phyloP scores from a whole-genome alignment of 2,888 invertebrate genomes.

The Agriotes lineatus region DNA sequence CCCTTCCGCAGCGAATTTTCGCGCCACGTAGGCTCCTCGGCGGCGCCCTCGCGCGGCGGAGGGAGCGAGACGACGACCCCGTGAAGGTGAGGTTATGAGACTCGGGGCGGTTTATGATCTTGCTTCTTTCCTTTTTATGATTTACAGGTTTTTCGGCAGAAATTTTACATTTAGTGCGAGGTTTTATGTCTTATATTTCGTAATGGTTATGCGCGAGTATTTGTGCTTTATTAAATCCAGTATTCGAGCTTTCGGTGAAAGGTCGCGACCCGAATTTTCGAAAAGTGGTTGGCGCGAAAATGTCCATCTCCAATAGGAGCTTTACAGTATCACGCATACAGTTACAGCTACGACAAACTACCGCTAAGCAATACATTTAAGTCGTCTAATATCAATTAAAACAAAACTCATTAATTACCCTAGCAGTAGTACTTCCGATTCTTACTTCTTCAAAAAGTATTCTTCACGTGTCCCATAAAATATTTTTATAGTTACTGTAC shows the following conservation, averaged over 20 bases:
- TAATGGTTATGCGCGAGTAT: conserved; percentile 29
- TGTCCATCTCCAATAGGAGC: no score
- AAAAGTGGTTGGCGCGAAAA: no score
- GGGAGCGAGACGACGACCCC: conserved; percentile 13
- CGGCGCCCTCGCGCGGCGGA: not conserved
- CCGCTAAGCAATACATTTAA: no score
- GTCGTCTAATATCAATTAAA: no score
- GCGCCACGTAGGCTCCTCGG: conserved; percentile 9
- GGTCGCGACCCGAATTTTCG: no score
- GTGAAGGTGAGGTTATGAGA: conserved; percentile 23
- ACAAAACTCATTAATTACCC: no score
- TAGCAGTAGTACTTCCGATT: no score
- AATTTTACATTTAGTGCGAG: conserved; percentile 30
- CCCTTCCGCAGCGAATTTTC: conserved; percentile 33
- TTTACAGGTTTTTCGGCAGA: conserved; percentile 34
- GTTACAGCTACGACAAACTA: no score
- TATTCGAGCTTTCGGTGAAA: not conserved
- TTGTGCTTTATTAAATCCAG: conserved; percentile 28
- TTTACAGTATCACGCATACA: no score
- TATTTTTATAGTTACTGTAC: no score
- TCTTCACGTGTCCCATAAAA: no score
- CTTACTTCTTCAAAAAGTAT: no score
- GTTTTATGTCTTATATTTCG: conserved; percentile 30
- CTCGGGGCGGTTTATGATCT: conserved; percentile 39
- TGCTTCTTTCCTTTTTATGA: conserved; percentile 36